These are phyloP conservation scores for Zeus faber DNA, from an alignment of 2,113 vertebrate species.

Conservation along the genomic window DNA sequence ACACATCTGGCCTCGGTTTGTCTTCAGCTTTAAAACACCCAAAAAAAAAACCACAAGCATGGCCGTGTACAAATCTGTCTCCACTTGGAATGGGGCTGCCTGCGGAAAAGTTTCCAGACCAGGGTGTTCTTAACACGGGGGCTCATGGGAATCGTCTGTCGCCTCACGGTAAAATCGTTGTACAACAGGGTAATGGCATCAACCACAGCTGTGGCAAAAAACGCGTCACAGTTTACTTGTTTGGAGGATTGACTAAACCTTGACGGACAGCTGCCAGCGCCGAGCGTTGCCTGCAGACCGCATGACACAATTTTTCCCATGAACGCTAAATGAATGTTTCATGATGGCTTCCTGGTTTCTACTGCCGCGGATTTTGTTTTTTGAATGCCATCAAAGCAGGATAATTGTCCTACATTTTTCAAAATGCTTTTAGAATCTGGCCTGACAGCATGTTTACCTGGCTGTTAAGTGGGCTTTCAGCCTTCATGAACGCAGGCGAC, in stretches of 20 bases:
- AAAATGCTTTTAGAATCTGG: conserved; percentile 17
- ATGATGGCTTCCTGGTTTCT: background rate
- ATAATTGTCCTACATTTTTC: conserved; percentile 22
- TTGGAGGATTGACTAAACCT: conserved; percentile 39
- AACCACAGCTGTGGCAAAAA: conserved; percentile 33
- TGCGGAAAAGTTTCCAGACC: conserved; percentile 66
- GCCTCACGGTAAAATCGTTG: conserved; percentile 39
- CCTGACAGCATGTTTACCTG: conserved; percentile 7
- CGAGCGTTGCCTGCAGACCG: conserved; percentile 3
- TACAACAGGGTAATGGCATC: conserved; percentile 43
- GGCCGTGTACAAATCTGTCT: conserved; percentile 71
- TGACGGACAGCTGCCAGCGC: conserved; percentile 13
- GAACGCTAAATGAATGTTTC: background rate
- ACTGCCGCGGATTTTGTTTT: background rate
- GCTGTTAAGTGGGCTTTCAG: conserved; percentile 30
- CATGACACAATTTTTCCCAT: background rate
- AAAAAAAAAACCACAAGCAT: conserved; percentile 68
- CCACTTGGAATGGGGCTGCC: conserved; percentile 47
- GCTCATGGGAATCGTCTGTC: conserved; percentile 51
- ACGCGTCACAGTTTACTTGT: conserved; percentile 36
- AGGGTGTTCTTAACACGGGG: conserved; percentile 45
- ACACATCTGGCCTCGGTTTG: conserved; percentile 75
- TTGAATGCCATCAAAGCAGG: conserved; percentile 3
- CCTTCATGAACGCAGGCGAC: conserved; percentile 20
- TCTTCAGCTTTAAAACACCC: conserved; percentile 60